Evolutionary conservation across 2,797 vertebrate genomes (phyloP), one percentile per base, ranked within the genome.

Genomic region (Hozukius guyotensis): DNA sequence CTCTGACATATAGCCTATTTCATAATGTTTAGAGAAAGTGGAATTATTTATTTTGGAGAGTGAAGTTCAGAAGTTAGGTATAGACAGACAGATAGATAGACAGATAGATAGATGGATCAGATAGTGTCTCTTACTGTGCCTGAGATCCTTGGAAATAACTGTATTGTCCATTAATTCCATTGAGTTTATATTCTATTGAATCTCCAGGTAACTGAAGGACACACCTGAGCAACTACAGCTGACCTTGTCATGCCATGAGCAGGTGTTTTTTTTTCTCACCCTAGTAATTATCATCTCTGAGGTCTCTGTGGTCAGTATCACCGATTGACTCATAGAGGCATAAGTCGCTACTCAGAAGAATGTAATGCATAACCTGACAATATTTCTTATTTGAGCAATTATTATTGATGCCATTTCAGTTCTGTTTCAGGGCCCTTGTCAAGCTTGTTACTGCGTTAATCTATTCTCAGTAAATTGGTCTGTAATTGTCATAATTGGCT

Each of bases 401-500:
- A 56, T 70, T 66, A 80, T 57, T 52, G 57, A 65, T 69, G 61
- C 31, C 3, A 63, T 77, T 86, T 77, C 46, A 38, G n/a, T 34
- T 5, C 12, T 20, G 27, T 69, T 75, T 68, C 55, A 29, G 32
- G 64, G 55, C 34, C 67, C 67, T 68, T 63, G 52, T 83, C 75
- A 77, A 18, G 32, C 70, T 63, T 69, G 32, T 80, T 74, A 61
- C 14, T 18, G 25, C 64, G 32, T 84, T 81, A 36, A 76, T 89
- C 27, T 72, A 25, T 65, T 76, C 32, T 65, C 70, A 53, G 24
- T 62, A 80, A 89, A 90, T 79, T 16, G 59, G 18, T 69, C 27
- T 81, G 72, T 88, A 83, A 87, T 83, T 85, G 69, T 80, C 67
- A 61, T 82, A 87, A 91, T 79, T 87, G 75, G 63, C 67, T 76